Percentiles rank a stretch among this genome's conserved stretches.
Evolutionary conservation across 2,797 vertebrate genomes (phyloP).

Genomic region (Holocentrus rufus): DNA sequence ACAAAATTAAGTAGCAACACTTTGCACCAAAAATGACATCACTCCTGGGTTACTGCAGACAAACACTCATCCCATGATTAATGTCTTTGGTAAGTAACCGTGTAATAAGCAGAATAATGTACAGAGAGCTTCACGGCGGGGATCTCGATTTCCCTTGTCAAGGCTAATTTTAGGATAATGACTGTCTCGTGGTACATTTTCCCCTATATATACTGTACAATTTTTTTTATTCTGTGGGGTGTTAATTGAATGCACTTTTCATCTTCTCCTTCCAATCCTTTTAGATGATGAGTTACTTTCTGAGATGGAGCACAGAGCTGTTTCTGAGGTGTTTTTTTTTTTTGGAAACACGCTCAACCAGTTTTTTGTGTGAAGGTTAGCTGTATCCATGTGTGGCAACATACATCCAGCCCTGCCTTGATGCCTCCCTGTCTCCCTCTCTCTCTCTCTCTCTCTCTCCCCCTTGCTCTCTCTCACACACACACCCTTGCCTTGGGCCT

Average conservation of each 20-base stretch:
- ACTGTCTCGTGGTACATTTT: background rate
- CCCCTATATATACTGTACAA: background rate
- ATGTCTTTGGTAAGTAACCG: conserved; percentile 12
- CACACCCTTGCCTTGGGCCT: conserved; percentile 47
- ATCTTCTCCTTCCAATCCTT: background rate
- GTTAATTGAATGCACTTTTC: conserved; percentile 8
- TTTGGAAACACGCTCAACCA: background rate
- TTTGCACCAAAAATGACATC: conserved; percentile 20
- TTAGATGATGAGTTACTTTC: background rate
- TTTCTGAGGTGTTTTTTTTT: background rate
- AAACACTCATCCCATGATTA: conserved; percentile 23
- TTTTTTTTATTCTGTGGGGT: background rate
- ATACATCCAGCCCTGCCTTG: conserved; percentile 13
- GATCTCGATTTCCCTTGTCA: background rate
- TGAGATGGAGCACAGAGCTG: background rate
- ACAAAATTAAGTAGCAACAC: conserved; percentile 2
- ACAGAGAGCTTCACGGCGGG: background rate
- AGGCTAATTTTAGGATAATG: background rate
- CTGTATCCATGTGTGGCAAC: conserved; percentile 19
- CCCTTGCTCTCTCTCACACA: conserved; percentile 32
- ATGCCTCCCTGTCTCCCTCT: background rate
- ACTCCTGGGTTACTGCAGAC: background rate
- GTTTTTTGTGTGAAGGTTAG: conserved; percentile 33
- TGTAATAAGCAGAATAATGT: background rate
- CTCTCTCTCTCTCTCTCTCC: conserved; percentile 6